These are phyloP conservation scores for Lucifuga dentata DNA, from an alignment of 2,113 vertebrate species.

Conservation along the genomic window DNA sequence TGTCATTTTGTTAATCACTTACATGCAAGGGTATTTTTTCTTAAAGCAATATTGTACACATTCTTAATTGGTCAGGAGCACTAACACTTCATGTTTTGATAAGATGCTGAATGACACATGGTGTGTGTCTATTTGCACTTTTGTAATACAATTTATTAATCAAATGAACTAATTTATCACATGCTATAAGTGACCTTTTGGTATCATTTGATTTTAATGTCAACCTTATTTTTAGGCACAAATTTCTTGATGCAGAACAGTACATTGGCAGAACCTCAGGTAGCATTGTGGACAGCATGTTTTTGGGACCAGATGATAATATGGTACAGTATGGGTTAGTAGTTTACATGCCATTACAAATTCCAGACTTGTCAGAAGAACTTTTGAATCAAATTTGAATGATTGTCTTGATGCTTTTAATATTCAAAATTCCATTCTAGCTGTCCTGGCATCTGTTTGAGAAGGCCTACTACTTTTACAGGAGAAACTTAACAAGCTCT, in stretches of 20 bases:
- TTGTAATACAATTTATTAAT: no score
- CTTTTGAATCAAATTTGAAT: background rate
- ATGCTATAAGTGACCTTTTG: no score
- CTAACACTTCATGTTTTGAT: no score
- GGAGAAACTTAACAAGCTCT: conserved; percentile 45
- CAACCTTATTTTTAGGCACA: conserved; percentile 47
- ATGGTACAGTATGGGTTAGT: conserved; percentile 37
- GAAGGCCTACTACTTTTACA: conserved; percentile 63
- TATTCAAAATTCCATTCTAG: conserved; percentile 40
- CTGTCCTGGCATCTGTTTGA: conserved; percentile 43
- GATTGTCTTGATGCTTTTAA: background rate
- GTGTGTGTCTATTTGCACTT: no score
- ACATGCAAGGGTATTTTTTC: no score
- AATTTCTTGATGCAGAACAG: conserved; percentile 47
- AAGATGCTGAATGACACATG: no score
- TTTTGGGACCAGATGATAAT: conserved; percentile 27
- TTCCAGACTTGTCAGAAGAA: background rate
- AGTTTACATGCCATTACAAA: background rate
- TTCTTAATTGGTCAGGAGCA: no score
- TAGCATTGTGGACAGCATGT: conserved; percentile 11
- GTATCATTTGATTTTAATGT: conserved; percentile 1
- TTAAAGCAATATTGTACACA: no score
- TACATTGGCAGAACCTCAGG: background rate
- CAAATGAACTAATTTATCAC: no score
- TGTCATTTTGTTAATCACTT: no score